Evolutionary conservation across 2,888 invertebrate genomes (phyloP), one percentile per base, ranked within the genome.

Genomic region (Agrotis exclamationis): DNA sequence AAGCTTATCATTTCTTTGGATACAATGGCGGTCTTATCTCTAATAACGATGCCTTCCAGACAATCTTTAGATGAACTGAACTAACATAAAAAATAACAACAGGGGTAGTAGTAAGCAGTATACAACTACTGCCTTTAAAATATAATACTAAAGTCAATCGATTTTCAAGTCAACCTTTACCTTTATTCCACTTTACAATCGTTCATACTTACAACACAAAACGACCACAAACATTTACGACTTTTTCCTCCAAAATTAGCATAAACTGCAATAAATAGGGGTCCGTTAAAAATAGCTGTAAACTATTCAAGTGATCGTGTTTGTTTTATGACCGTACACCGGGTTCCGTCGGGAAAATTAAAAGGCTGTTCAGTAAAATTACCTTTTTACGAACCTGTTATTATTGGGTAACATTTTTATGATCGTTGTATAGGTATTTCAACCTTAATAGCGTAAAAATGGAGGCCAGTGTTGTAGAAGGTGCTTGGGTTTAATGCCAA

Each of bases 291-390:
- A 74, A 62, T 74, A 65, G 59, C 59, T 76, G 45, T 79, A 64
- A 82, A 84, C 80, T 85, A 85, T 83, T 83, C 70, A 67, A 73
- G 73, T 59, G 66, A 81, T 65, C 83, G 71, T 76, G 74, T 85
- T 85, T 70, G 71, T 86, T 88, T 90, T 87, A 88, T 81, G 86
- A 82, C 74, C n/a, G 28, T 16, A 18, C 33, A 57, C 53, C 24
- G 44, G 48, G 63, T 72, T 53, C 66, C 62, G 54, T 48, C n/a
- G 57, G 65, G 79, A 85, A 86, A 87, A 78, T 89, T 87, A 88
- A 86, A 84, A 77, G 76, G 83, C 78, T 82, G 76, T 86, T 84
- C 85, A 82, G 76, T 74, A 73, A 82, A 86, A 87, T 85, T 86
- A 79, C 84, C 76, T 74, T 79, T 87, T 85, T 87, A 87, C 78